Evolutionary conservation across 2,113 vertebrate genomes (phyloP).

Genomic region (Xenopus borealis): DNA sequence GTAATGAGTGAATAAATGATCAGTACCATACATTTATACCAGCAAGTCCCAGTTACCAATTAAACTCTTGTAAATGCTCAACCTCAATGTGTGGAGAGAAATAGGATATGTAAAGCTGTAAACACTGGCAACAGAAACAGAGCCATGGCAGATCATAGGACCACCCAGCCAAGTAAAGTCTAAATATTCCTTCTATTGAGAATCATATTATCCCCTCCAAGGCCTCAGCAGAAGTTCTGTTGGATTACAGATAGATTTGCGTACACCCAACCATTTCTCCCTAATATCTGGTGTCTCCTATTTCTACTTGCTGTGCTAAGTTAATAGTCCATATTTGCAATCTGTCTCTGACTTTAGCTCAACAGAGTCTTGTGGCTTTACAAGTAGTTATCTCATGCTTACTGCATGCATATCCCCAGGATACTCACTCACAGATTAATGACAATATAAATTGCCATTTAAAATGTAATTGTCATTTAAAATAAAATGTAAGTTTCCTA

Average conservation of each 20-base stretch:
- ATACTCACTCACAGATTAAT: neutral
- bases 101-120: too few species aligned
- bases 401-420: neutral
- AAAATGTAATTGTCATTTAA: too few species aligned
- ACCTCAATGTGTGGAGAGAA: too few species aligned
- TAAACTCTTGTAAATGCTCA: too few species aligned
- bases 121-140: too few species aligned
- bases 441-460: neutral
- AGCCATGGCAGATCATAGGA: neutral
- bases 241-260: neutral
- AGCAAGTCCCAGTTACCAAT: too few species aligned
- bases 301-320: slow-evolving; percentile 10
- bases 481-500: neutral
- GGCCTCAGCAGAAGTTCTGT: neutral
- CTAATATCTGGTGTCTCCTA: neutral
- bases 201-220: too few species aligned
- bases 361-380: too few species aligned
- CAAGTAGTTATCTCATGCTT: neutral
- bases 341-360: neutral
- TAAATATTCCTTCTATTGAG: too few species aligned
- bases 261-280: neutral
- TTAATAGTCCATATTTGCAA: too few species aligned
- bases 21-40: too few species aligned
- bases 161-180: neutral
- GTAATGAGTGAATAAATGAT: too few species aligned